Evolutionary conservation across 1,140 invertebrate species (phyloP), one percentile per base, ranked within the genome.

Genomic region (Leptinotarsa defecta): DNA sequence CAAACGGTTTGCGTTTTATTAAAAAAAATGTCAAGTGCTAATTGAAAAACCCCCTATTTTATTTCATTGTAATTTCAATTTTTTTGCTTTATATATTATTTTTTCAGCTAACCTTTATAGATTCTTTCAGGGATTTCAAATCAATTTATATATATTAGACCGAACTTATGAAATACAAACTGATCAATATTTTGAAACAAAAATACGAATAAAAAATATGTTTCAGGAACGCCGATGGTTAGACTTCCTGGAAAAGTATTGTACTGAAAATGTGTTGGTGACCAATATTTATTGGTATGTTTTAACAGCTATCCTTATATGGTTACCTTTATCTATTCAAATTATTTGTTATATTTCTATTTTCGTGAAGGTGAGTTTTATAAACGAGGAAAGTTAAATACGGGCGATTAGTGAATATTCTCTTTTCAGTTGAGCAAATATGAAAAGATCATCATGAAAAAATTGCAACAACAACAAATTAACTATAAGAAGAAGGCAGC

Each of bases 231-330:
- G 93, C 1, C 85, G 90, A 77, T 94, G 92, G 93, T 84, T 87
- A 43, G 89, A 94, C 83, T 91, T 91, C 79, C 81, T 90, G 1
- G 91, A 94, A 85, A 89, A 85, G 13, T 94, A 88, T 79, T 94
- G 93, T 79, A 88, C 86, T 4, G 92, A 94, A 86, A 88, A 93
- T 68, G 80, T 86, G 0, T 79, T 86, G 6, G 82, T 92, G 0
- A 83, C 91, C 13, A 88, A 89, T 17, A 88, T 91, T 22, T 94
- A 94, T 79, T 94, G 93, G 93, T 90, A 93, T 78, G 89, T 94
- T 19, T 87, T 94, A 0, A 87, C 93, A 11, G 88, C 89, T 3
- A 85, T 92, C 4, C 81, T 93, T 19, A 92, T 94, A 0, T 94
- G 92, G 91, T 80, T 92, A 20, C 93, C 93, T 0, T 82, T 94